Evolutionary conservation across 2,113 vertebrate species (phyloP), one percentile per base, ranked within the genome.

Genomic region (Chlorodrepanis virens): DNA sequence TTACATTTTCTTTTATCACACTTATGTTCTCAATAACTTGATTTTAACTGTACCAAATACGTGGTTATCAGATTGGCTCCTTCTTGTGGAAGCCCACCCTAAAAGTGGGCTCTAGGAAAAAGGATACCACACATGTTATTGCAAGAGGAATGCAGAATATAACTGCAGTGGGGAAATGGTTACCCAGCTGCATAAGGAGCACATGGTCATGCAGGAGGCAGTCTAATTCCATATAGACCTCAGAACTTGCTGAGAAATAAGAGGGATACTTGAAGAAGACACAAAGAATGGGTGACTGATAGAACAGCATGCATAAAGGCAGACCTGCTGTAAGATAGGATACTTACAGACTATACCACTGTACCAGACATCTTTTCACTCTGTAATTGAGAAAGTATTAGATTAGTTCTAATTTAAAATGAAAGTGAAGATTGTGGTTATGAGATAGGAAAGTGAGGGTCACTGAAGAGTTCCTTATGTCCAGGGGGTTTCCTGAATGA

Each of bases 1-100:
- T 56, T 35, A 22, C 5, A 18, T 28, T 83, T n/a, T 2, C 22
- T 57, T 57, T 74, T 74, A 13, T 75, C 64, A 50, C 52, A 54
- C 7, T 27, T 8, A 3, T n/a, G 4, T 6, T 56, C 27, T n/a
- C 3, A 1, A 12, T 45, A n/a, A 64, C 24, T 13, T 69, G 24
- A 29, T 86, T 90, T 69, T 53, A 61, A 27, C 16, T 72, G 29
- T 27, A 44, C 7, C 18, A 76, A 53, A 53, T 31, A 63, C 0
- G 1, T 56, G 25, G 15, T 52, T 44, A 44, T 37, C n/a, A 74
- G 42, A 44, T 15, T 65, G 10, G 29, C 37, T 80, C 20, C 17
- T 83, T 29, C 14, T n/a, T 72, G 12, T 61, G 37, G 24, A 79
- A 80, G 10, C 4, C 27, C 31, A 37, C 3, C 7, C 12, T 60